Conservation (phyloP, 2,797 vertebrate species). For the Australoheros facetus region DNA sequence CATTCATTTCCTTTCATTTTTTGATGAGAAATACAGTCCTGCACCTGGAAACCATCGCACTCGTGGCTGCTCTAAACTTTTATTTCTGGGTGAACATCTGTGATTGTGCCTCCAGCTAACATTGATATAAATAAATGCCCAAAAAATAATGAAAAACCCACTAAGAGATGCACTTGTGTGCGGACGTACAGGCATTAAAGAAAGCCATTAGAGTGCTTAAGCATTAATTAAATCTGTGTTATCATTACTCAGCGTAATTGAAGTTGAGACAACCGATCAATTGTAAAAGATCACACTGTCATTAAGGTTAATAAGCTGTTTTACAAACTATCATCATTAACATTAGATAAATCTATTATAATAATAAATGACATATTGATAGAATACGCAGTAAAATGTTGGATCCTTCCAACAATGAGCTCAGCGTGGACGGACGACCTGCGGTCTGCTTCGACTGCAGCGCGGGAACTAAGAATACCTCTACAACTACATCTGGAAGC, state of each 20-base stretch:
- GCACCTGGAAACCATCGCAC: not conserved
- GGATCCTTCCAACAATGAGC: slow-evolving; percentile 24
- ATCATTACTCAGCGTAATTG: slow-evolving; percentile 73
- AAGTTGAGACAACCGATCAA: slow-evolving; percentile 74
- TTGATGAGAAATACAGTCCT: rapidly evolving
- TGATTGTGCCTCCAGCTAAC: not conserved
- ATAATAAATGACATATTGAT: slow-evolving; percentile 76
- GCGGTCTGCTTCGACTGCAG: not conserved
- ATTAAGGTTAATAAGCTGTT: slow-evolving; percentile 80
- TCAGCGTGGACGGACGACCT: not conserved
- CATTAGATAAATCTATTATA: slow-evolving; percentile 68
- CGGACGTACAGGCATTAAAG: slow-evolving; percentile 10
- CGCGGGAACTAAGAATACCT: not conserved
- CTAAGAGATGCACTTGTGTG: not conserved
- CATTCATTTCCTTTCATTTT: rapidly evolving
- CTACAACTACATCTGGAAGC: slow-evolving; percentile 55
- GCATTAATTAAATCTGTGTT: slow-evolving; percentile 67
- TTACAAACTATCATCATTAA: slow-evolving; percentile 77
- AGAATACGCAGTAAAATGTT: slow-evolving; percentile 38
- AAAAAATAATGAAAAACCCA: not conserved
- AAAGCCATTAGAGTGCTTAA: slow-evolving; percentile 47
- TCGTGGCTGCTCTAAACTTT: rapidly evolving
- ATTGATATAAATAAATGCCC: slow-evolving; percentile 3
- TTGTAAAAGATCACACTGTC: slow-evolving; percentile 77
- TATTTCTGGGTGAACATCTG: not conserved